Evolutionary conservation across 2,888 invertebrate species (phyloP), one percentile per base, ranked within the genome.

Genomic region (Stenichneumon culpator): DNA sequence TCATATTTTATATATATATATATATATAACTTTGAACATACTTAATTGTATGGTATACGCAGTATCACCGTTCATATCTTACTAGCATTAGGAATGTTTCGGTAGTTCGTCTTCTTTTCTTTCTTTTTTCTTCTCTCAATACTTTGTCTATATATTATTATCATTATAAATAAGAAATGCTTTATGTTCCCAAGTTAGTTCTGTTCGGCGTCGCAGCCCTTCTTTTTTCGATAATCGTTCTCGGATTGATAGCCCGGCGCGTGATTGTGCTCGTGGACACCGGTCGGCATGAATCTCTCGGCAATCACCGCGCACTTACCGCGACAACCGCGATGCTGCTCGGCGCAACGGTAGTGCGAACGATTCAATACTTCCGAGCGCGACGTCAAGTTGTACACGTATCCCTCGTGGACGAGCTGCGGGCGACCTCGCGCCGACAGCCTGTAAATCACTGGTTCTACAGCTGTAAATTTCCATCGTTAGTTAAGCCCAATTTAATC

Each of bases 291-390:
- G 63, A 92, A 92, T 47, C 89, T 88, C 63, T 92, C 92, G 4
- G 92, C 90, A 28, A 92, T 92, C 25, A 92, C 92, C 1, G 92
- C 92, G 67, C 92, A 92, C 87, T 92, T 92, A 73, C 92, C 92
- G 32, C 90, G 89, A 80, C 92, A 92, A 70, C 92, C 92, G 44
- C 92, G 91, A 88, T 92, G 92, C 57, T 92, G 92, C 67, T 92
- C 92, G 3, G 92, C 92, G 50, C 92, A 92, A 70, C 92, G 87
- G 52, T 92, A 92, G 74, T 92, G 92, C 75, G 91, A 92, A 32
- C 90, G 90, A 82, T 92, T 92, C 50, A 91, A 83, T 22, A 88
- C 87, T 84, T 90, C 89, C 4, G 92, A 91, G 7, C 92, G 91
- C 14, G 92, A 92, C 16, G 92, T 92, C 79, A 92, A 86, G 77